phyloP scores from a whole-genome alignment of 2,888 invertebrate genomes.

The Melanostoma scalare region DNA sequence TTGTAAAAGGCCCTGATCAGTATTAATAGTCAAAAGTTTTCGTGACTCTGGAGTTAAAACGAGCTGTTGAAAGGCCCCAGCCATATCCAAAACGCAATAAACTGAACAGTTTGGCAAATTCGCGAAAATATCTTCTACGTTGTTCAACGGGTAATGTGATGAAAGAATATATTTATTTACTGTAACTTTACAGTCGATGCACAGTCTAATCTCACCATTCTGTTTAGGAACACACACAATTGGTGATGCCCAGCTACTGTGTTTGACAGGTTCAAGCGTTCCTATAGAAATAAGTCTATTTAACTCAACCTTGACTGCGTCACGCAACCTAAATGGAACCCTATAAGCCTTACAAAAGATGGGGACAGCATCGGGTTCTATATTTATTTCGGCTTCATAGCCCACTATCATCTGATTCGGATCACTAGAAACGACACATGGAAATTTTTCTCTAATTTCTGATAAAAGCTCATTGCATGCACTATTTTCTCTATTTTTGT shows the following conservation, averaged over 20 bases:
- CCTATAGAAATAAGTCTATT: constrained; percentile 61
- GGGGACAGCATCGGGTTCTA: constrained; percentile 16
- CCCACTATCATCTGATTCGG: constrained; percentile 33
- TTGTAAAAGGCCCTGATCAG: constrained; percentile 57
- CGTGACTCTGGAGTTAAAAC: constrained; percentile 64
- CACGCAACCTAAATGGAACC: constrained; percentile 71
- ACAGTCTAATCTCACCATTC: constrained; percentile 70
- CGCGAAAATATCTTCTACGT: constrained; percentile 28
- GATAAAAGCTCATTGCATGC: constrained; percentile 17
- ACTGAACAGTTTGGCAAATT: constrained; percentile 71
- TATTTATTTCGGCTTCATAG: constrained; percentile 51
- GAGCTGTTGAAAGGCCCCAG: constrained; percentile 74
- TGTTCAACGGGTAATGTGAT: constrained; percentile 74
- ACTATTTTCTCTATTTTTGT: neutral
- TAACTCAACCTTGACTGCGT: constrained; percentile 73
- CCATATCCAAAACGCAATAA: constrained; percentile 72
- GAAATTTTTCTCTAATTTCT: constrained; percentile 15
- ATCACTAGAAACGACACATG: constrained; percentile 17
- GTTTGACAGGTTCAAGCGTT: constrained; percentile 70
- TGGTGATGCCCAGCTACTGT: constrained; percentile 76
- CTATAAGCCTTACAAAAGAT: constrained; percentile 74
- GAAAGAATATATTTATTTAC: constrained; percentile 55
- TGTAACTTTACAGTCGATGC: constrained; percentile 77
- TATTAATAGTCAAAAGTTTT: constrained; percentile 75
- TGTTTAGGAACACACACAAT: constrained; percentile 56